These are phyloP conservation scores for Julus scanicus DNA, from an alignment of 2,888 invertebrate species.

Conservation along the genomic window DNA sequence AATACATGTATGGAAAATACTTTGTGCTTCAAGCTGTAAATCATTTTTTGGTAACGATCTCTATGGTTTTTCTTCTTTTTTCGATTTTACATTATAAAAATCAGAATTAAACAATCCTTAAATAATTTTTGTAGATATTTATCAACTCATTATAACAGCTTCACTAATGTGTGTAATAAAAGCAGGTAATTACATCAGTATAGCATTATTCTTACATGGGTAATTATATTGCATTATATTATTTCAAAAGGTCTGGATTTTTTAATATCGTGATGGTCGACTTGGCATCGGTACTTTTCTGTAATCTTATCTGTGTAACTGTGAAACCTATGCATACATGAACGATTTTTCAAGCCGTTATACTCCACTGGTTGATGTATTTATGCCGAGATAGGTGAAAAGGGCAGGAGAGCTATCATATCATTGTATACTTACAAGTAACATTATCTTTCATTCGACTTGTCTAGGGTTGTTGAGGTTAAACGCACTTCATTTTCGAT, in stretches of 20 bases:
- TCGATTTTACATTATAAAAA: no score
- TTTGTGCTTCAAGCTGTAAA: no score
- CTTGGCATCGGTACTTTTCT: not conserved
- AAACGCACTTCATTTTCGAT: not conserved
- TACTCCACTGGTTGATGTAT: not conserved
- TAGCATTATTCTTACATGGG: not conserved
- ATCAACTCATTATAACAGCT: not conserved
- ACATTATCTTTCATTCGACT: not conserved
- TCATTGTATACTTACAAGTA: not conserved
- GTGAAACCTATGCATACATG: not conserved
- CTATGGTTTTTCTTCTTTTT: no score
- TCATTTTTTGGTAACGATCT: no score
- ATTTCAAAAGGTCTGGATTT: not conserved
- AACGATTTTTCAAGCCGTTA: not conserved
- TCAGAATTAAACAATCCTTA: no score
- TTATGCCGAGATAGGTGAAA: not conserved
- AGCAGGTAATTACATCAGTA: not conserved
- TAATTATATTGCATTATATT: not conserved
- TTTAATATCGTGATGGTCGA: not conserved
- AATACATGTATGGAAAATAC: no score
- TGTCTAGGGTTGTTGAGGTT: not conserved
- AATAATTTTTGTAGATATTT: no score
- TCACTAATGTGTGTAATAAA: not conserved
- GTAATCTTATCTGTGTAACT: not conserved
- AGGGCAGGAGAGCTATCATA: not conserved